Conservation (phyloP, 2,113 vertebrate species). For the Vireo altiloquus region DNA sequence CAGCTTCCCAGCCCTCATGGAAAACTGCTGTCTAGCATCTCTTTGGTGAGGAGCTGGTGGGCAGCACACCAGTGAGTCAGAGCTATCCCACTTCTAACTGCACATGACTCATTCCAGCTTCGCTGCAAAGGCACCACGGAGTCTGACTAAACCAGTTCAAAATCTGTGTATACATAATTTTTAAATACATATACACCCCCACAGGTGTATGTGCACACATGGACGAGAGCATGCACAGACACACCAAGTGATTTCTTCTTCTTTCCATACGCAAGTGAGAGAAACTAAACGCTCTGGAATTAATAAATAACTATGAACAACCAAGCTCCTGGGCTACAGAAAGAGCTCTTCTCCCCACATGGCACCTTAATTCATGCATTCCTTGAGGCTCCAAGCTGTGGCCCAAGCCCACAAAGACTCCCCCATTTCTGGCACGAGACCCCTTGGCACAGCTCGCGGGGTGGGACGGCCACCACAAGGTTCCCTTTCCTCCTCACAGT, state of each 20-base stretch:
- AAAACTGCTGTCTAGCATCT: neutral
- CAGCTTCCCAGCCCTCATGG: neutral
- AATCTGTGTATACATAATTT: neutral
- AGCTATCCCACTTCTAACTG: neutral
- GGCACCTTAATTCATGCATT: neutral
- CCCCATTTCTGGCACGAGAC: neutral
- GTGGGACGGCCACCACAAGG: neutral
- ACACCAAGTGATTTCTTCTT: neutral
- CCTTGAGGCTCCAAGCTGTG: neutral
- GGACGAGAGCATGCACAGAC: neutral
- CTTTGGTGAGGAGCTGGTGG: neutral
- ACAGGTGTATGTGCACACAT: neutral
- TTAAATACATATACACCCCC: neutral
- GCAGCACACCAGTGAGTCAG: neutral
- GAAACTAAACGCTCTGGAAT: neutral
- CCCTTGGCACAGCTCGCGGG: neutral
- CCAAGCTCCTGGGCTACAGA: neutral
- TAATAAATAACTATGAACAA: conserved; percentile 58
- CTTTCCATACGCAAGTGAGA: neutral
- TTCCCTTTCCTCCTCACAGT: neutral
- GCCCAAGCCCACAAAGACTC: neutral
- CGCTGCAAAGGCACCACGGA: neutral
- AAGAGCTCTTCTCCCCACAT: neutral
- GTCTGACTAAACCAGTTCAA: neutral
- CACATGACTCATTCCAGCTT: neutral